Conservation (phyloP, 2,888 invertebrate species). For the Chromoteleia sp. region DNA sequence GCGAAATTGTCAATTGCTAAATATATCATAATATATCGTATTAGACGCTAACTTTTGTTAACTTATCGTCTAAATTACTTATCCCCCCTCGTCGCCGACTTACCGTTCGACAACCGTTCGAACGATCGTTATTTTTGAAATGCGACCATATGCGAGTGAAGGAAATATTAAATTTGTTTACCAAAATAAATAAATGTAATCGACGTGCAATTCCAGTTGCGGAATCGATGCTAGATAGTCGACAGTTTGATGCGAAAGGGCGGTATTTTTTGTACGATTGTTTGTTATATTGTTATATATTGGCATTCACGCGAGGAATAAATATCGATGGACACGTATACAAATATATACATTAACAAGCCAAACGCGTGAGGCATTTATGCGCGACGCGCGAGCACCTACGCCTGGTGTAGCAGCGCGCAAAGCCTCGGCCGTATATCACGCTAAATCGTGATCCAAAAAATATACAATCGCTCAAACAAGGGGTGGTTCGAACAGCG, state of each 20-base stretch:
- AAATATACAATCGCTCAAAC: conserved; percentile 83
- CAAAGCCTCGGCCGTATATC: conserved; percentile 77
- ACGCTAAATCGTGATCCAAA: conserved; percentile 84
- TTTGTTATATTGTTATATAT: conserved; percentile 57
- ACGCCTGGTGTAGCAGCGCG: conserved; percentile 63
- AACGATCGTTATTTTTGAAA: no score
- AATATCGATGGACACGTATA: conserved; percentile 66
- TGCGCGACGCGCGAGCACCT: conserved; percentile 64
- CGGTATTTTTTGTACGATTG: conserved; percentile 36
- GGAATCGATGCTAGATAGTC: conserved; percentile 15
- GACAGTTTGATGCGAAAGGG: conserved; percentile 34
- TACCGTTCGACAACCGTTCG: not conserved
- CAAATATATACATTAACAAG: conserved; percentile 66
- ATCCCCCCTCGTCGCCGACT: not conserved
- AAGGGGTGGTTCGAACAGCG: conserved; percentile 77
- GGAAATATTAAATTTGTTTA: not conserved
- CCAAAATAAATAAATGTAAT: conserved; percentile 35
- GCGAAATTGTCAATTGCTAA: no score
- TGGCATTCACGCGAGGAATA: conserved; percentile 48
- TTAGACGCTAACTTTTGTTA: not conserved
- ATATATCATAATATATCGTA: no score
- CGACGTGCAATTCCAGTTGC: conserved; percentile 29
- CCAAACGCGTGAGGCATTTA: conserved; percentile 66
- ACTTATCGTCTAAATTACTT: not conserved
- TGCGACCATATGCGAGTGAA: not conserved